Conservation (phyloP, 2,888 invertebrate genomes). For the Tipula confusa region DNA sequence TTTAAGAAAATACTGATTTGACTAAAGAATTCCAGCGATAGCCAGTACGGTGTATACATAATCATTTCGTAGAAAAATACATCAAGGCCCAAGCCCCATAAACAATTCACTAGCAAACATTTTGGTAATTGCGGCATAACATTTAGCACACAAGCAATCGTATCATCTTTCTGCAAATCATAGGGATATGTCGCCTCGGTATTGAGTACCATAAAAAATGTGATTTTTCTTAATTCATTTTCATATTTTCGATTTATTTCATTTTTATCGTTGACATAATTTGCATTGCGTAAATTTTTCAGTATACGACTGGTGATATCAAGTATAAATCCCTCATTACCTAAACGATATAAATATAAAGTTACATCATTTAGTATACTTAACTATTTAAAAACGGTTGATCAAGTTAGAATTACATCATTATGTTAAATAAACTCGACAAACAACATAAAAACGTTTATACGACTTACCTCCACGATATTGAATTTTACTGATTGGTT, state of each 20-base stretch:
- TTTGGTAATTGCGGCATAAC: conserved; percentile 42
- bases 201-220: conserved; percentile 42
- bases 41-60: conserved; percentile 42
- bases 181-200: conserved; percentile 43
- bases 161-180: conserved; percentile 39
- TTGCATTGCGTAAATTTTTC: conserved; percentile 36
- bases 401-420: not conserved
- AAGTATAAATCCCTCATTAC: conserved; percentile 41
- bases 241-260: conserved; percentile 36
- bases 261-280: conserved; percentile 37
- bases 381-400: not conserved
- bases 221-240: conserved; percentile 40
- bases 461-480: conserved; percentile 41
- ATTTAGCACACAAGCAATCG: conserved; percentile 41
- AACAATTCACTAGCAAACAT: conserved; percentile 40
- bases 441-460: not conserved
- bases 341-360: conserved; percentile 36
- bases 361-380: not conserved
- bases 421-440: not conserved
- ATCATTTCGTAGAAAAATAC: conserved; percentile 42
- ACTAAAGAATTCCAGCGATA: conserved; percentile 42
- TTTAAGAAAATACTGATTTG: conserved; percentile 41
- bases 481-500: conserved; percentile 41
- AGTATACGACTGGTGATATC: conserved; percentile 40
- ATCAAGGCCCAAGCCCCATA: conserved; percentile 42